Evolutionary conservation across 2,113 vertebrate species (phyloP).

Genomic region (Myodes glareolus): DNA sequence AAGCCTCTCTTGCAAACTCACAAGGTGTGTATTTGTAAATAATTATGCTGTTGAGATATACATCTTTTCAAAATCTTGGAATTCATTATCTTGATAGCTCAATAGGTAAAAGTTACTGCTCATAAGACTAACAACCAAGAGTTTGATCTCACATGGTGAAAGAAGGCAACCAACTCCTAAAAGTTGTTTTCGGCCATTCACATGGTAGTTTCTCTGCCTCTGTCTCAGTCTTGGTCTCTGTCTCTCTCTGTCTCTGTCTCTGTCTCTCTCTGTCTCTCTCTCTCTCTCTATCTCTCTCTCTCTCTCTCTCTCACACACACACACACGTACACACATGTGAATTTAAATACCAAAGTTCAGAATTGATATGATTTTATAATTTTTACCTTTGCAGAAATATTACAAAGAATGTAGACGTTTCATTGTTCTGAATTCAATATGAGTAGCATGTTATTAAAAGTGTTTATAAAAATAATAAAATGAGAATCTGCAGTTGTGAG

Average conservation of each 20-base stretch:
- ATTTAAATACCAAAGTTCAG: neutral
- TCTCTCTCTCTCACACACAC: neutral
- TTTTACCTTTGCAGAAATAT: neutral
- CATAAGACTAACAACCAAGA: neutral
- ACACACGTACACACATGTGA: neutral
- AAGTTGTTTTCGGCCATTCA: neutral
- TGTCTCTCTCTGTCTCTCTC: no score
- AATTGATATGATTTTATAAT: neutral
- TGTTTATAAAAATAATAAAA: neutral
- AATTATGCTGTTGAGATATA: neutral
- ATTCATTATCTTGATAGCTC: neutral
- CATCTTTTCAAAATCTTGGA: neutral
- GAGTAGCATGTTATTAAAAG: neutral
- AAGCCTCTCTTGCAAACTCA: neutral
- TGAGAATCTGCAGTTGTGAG: neutral
- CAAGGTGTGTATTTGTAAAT: neutral
- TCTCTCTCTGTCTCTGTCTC: neutral
- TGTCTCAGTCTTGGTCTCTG: neutral
- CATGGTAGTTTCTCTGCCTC: no score
- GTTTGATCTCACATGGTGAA: neutral
- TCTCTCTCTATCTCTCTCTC: neutral
- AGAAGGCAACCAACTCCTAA: neutral
- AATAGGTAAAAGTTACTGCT: neutral
- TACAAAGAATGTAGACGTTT: neutral
- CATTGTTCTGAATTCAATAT: neutral